These are phyloP conservation scores for Neoascia interrupta DNA, from an alignment of 2,888 invertebrate genomes.

Conservation along the genomic window DNA sequence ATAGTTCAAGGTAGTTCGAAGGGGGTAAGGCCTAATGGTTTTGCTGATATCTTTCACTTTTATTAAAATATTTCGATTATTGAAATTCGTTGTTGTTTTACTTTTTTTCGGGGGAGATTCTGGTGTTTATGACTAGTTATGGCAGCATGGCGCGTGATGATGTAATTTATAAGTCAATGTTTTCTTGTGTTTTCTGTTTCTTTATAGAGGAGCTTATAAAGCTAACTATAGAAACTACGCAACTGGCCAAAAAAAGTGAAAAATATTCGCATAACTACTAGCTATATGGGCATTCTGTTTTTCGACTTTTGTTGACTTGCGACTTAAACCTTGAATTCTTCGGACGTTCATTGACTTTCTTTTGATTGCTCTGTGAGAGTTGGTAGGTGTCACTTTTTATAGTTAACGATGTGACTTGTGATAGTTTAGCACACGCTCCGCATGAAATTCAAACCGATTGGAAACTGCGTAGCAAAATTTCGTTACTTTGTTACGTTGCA, in stretches of 20 bases:
- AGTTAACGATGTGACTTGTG: conserved; percentile 4
- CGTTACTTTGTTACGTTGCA: too few species aligned
- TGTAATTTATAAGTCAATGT: conserved; percentile 32
- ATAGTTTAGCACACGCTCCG: conserved; percentile 6
- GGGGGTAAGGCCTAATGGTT: conserved; percentile 1
- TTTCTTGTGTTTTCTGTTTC: background rate
- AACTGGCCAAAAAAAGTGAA: conserved; percentile 16
- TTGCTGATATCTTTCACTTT: conserved; percentile 37
- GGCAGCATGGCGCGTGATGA: conserved; percentile 49
- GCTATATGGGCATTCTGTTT: conserved; percentile 6
- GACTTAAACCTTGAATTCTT: conserved; percentile 45
- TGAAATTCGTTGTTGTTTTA: conserved; percentile 26
- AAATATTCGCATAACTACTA: conserved; percentile 5
- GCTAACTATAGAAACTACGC: conserved; percentile 24
- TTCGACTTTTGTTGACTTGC: conserved; percentile 6
- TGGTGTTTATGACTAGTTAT: conserved; percentile 23
- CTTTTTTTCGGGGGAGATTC: conserved; percentile 1
- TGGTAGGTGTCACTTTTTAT: conserved; percentile 22
- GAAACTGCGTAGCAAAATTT: too few species aligned
- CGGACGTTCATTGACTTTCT: conserved; percentile 57
- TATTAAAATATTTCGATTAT: conserved; percentile 20
- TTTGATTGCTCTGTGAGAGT: background rate
- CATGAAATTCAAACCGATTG: too few species aligned
- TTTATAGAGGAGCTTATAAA: conserved; percentile 3
- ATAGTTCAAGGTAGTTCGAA: conserved; percentile 7